Percentiles rank a stretch among this genome's conserved stretches.
phyloP scores from a whole-genome alignment of 2,888 invertebrate species.

The Diarsia dahlii region DNA sequence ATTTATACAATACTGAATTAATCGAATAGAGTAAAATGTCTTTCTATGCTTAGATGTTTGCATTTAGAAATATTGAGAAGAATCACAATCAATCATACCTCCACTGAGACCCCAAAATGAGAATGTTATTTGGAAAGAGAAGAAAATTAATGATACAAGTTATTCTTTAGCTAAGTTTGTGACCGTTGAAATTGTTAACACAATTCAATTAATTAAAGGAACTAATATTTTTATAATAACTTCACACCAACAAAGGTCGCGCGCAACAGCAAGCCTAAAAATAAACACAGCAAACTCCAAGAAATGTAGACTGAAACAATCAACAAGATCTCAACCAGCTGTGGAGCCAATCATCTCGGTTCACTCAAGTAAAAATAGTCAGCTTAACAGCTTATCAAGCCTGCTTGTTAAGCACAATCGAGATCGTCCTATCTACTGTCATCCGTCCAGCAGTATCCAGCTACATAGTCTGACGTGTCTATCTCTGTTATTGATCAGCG shows the following conservation, averaged over 20 bases:
- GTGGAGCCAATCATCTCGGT: conserved; percentile 25
- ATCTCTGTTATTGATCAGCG: conserved; percentile 45
- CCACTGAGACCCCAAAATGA: neutral
- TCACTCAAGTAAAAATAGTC: conserved; percentile 38
- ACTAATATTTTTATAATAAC: no score
- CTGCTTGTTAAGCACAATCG: conserved; percentile 54
- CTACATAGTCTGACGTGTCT: conserved; percentile 52
- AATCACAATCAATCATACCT: neutral
- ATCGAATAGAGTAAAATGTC: neutral
- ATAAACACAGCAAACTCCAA: neutral
- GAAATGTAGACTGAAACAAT: conserved; percentile 24
- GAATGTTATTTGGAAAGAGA: neutral
- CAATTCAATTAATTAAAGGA: no score
- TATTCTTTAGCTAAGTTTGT: no score
- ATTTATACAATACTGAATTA: no score
- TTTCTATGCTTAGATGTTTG: neutral
- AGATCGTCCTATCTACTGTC: conserved; percentile 48
- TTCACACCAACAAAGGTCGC: no score
- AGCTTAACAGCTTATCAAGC: conserved; percentile 30
- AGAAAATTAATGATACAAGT: neutral
- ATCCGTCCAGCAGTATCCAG: conserved; percentile 36
- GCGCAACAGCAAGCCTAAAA: neutral
- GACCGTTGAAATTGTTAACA: no score
- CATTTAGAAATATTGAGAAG: neutral
- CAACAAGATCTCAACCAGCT: conserved; percentile 10